Evolutionary conservation across 23 tunicate genomes (phyloP), one percentile per base, ranked within the genome.

Genomic region (Botrylloides violaceus): DNA sequence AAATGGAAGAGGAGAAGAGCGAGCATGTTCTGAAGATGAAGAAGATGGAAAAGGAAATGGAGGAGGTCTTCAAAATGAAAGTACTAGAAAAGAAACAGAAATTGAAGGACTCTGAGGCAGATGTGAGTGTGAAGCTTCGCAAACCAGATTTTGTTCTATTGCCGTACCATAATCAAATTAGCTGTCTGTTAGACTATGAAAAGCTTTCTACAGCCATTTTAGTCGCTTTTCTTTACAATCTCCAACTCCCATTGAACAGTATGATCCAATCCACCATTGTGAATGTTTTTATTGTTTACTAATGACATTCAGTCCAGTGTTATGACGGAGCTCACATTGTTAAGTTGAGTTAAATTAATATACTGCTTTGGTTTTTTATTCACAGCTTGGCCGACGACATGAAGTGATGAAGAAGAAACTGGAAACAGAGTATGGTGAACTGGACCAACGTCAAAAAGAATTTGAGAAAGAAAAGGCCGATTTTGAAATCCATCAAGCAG

Each of bases 1-100:
- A 87, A 32, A 79, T 95, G 95, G 95, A 95, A 66, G 95, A 81
- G 53, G 99, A 95, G 71, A 87, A 87, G 76, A 58, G 64, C 38
- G 96, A 87, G 75, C 99, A 95, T 68, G 92, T 87, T 77, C 70
- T 71, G 31, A 95, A 95, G 81, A 95, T 95, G 99, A 95, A 87
- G 86, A 87, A 83, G 81, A 95, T 95, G 99, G 99, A 95, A 49
- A 65, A 58, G 26, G 99, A 95, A 63, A 95, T 95, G 99, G 99
- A 95, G 63, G 90, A 87, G 29, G 99, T 95, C 48, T 95, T 95
- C 86, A 70, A 66, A 71, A 77, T 76, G 88, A 95, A 95, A 75
- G 99, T 95, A 15, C 84, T 79, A 29, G 99, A 95, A 73, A 95
- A 95, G 80, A 95, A 75, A 50, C 88, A 87, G 75, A 83, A 83